Evolutionary conservation across 1,140 invertebrate species (phyloP), one percentile per base, ranked within the genome.

Genomic region (Medauroidea extradentata): DNA sequence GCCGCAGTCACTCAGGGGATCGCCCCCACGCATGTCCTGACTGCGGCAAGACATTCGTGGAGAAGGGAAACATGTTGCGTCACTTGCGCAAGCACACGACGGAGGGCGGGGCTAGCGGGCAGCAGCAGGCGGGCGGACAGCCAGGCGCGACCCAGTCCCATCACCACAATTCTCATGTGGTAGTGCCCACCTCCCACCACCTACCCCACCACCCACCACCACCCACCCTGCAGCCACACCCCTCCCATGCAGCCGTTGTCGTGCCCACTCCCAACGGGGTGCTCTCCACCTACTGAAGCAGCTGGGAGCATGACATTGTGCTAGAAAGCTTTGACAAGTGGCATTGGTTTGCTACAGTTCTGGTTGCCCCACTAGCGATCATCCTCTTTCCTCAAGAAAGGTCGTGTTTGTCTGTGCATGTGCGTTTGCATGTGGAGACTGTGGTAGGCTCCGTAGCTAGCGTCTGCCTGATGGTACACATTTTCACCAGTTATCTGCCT

Each of bases 1-100:
- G 92, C 65, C 83, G 92, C 54, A 93, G 91, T 23, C 94, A 97
- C 73, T 90, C 89, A 16, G 91, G 90, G 41, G 91, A 94, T 69
- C 79, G 88, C 60, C 90, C 90, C 1, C 90, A 90, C 71, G 82
- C 82, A 24, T 91, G 89, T 69, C 80, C 82, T 1, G 81, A 86
- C 64, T 89, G 87, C 69, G 85, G 85, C 60, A 90, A 90, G 74
- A 86, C 86, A 4, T 91, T 91, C 73, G 85, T 86, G 39, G 87
- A 88, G 67, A 88, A 88, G 65, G 85, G 85, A 50, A 88, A 88
- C 70, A 83, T 88, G 78, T 73, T 87, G 69, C 76, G 86, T 71
- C 73, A 81, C 71, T 67, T 81, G 52, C 72, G 79, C 38, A 82
- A 81, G 62, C 81, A 83, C 55, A 50, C 42, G 34, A 46, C 63